Evolutionary conservation across 2,888 invertebrate species (phyloP), one percentile per base, ranked within the genome.

Genomic region (Geophilus truncorum): DNA sequence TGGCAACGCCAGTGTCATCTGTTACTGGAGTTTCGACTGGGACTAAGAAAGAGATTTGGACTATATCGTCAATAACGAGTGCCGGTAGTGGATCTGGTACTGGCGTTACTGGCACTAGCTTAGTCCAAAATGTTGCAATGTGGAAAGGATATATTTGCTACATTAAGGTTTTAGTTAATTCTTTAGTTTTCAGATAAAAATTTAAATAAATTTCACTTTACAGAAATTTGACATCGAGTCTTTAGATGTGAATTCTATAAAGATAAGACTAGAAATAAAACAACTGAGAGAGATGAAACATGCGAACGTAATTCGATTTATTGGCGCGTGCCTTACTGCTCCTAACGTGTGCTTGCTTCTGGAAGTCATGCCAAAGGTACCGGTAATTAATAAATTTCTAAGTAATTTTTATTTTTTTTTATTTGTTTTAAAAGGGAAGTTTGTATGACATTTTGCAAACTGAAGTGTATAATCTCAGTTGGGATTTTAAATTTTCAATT

Each of bases 401-500:
- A n/a, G n/a, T n/a, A n/a, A n/a, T n/a, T n/a, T n/a, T n/a, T n/a
- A n/a, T n/a, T n/a, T 5, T 15, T 15, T n/a, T 18, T 6, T 9
- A n/a, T 30, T 30, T 0, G 1, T 21, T 34, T 77, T 36, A 18
- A 36, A 80, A 75, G 80, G 80, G 34, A 80, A 75, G 30, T n/a
- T 80, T 36, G 10, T n/a, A n/a, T n/a, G n/a, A n/a, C n/a, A n/a
- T n/a, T n/a, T n/a, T n/a, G n/a, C n/a, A n/a, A n/a, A n/a, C 28
- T 25, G 75, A 62, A 28, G 10, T 80, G 32, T 75, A 36, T 6
- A 70, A 30, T 21, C 21, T 80, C 15, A 75, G 70, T 32, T 80
- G 80, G 80, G 34, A 25, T 7, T 80, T 80, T 70, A 80, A 80
- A 32, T 75, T 32, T 75, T 75, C 80, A 3, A 15, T 80, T 10